Percentiles rank a stretch among this genome's conserved stretches.
Evolutionary conservation across 2,113 vertebrate genomes (phyloP).

Genomic region (Neofelis nebulosa): DNA sequence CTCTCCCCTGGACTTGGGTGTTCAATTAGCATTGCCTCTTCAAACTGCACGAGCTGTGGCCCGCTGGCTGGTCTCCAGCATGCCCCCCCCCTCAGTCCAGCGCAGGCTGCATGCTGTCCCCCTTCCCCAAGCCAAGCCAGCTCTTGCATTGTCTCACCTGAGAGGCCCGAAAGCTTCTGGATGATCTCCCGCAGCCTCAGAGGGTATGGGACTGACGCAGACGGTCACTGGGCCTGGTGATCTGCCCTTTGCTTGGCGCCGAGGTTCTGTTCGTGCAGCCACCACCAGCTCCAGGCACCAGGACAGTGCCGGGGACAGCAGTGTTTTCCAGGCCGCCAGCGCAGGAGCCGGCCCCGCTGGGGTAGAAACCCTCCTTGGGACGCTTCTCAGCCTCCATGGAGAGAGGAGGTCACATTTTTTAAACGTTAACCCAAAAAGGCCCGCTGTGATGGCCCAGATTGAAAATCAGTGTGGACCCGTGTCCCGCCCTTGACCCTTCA

Average conservation of each 20-base stretch:
- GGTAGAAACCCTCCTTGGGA: not conserved
- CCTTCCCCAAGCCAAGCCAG: not conserved
- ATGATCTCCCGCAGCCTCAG: too few relatives aligned
- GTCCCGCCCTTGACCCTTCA: not conserved
- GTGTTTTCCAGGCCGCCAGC: not conserved
- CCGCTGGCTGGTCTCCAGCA: fast-evolving
- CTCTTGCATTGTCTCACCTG: not conserved
- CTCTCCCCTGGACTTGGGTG: not conserved
- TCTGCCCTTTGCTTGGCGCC: not conserved
- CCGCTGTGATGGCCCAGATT: not conserved
- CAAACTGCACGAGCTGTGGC: too few relatives aligned
- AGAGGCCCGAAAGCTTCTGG: too few relatives aligned
- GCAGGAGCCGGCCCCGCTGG: not conserved
- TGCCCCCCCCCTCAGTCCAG: too few relatives aligned
- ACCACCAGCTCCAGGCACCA: fast-evolving
- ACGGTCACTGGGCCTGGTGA: too few relatives aligned
- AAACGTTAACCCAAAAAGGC: not conserved
- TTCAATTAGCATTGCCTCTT: not conserved
- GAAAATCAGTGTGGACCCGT: fast-evolving
- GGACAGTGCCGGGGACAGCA: not conserved
- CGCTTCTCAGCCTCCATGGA: not conserved
- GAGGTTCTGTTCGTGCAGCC: fast-evolving
- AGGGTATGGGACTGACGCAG: not conserved
- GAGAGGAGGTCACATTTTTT: not conserved
- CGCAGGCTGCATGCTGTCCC: fast-evolving